These are phyloP conservation scores for Anodontia alba DNA, from an alignment of 2,888 invertebrate genomes.

Conservation along the genomic window DNA sequence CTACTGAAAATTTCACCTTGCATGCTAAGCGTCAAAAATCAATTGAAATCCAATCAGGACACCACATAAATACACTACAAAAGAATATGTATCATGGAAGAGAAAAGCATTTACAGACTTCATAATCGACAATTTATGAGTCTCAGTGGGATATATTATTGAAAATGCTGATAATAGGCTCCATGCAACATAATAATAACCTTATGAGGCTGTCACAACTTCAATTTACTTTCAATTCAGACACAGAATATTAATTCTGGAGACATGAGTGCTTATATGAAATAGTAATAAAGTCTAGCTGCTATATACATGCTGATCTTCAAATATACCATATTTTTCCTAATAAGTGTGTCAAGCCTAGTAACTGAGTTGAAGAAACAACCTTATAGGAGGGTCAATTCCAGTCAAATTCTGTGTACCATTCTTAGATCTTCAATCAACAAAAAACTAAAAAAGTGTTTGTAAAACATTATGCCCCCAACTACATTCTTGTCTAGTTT, in stretches of 20 bases:
- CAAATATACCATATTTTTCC: too few species aligned
- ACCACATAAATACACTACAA: neutral
- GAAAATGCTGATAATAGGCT: neutral
- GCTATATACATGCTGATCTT: too few species aligned
- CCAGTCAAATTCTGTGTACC: too few species aligned
- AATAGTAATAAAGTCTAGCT: neutral
- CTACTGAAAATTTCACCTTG: too few species aligned
- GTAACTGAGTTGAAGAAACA: too few species aligned
- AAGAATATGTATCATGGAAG: neutral
- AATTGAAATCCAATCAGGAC: neutral
- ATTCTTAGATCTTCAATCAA: too few species aligned
- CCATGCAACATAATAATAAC: neutral
- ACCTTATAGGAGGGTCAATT: too few species aligned
- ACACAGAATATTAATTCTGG: neutral
- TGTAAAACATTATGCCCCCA: too few species aligned
- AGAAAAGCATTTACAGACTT: constrained; percentile 9
- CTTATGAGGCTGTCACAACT: neutral
- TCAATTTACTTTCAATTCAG: constrained; percentile 8
- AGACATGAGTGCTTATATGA: neutral
- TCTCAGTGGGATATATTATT: neutral
- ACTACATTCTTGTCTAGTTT: too few species aligned
- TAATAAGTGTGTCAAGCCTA: too few species aligned
- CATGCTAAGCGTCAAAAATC: neutral
- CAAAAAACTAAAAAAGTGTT: too few species aligned
- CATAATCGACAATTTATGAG: neutral